phyloP scores from a whole-genome alignment of 2,797 vertebrate species.

The Xiphophorus birchmanni region DNA sequence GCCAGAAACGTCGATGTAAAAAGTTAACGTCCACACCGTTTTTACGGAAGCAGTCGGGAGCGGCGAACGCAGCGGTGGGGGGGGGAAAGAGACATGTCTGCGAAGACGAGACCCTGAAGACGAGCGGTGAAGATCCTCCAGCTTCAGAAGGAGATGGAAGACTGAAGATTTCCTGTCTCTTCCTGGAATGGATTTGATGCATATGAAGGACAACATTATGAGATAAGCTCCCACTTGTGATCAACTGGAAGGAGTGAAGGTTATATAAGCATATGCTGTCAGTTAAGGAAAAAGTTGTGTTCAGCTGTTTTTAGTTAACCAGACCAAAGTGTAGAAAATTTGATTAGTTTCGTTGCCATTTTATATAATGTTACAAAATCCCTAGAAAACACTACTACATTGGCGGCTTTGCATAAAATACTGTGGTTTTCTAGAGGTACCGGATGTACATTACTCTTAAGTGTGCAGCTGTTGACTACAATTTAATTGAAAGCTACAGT shows the following conservation, averaged over 20 bases:
- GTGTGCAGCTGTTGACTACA: background rate
- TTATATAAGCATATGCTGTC: conserved; percentile 5
- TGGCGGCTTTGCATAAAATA: conserved; percentile 22
- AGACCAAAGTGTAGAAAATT: conserved; percentile 7
- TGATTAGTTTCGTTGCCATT: background rate
- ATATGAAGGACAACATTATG: conserved; percentile 20
- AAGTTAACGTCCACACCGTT: conserved; percentile 35
- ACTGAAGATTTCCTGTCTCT: conserved; percentile 29
- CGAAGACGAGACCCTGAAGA: conserved; percentile 38
- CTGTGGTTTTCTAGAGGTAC: conserved; percentile 2
- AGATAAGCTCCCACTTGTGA: conserved; percentile 19
- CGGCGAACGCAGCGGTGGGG: conserved; percentile 10
- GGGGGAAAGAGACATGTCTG: conserved; percentile 1
- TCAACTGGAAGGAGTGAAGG: conserved; percentile 4
- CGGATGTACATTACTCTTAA: background rate
- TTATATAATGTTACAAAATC: background rate
- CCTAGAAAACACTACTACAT: background rate
- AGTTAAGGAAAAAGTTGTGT: conserved; percentile 9
- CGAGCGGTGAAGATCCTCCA: conserved; percentile 40
- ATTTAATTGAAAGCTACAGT: background rate
- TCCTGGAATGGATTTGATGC: conserved; percentile 37
- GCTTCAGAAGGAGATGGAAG: conserved; percentile 45
- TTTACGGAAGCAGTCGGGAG: conserved; percentile 33
- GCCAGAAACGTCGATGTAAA: conserved; percentile 26
- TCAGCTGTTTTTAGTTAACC: conserved; percentile 13